Evolutionary conservation across 2,888 invertebrate genomes (phyloP), one percentile per base, ranked within the genome.

Genomic region (Acanthosepion lycidas): DNA sequence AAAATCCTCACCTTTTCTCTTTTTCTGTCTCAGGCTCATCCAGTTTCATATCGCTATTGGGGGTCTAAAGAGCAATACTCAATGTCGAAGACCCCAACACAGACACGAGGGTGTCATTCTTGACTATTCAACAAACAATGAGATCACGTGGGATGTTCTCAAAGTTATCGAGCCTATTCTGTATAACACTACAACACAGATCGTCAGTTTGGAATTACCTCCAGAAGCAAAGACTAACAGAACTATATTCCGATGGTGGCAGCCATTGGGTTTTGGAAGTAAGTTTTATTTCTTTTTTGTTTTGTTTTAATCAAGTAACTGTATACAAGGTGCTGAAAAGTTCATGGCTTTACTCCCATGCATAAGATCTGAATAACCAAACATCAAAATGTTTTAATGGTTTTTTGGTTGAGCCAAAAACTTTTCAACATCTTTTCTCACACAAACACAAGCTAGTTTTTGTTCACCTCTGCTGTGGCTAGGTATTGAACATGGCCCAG

Each of bases 201-300:
- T 96, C 53, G 96, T 97, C 12, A 96, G 96, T 42, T 94, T 97
- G 15, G 96, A 96, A 18, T 95, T 97, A 26, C 97, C 97, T 9
- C 95, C 95, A 9, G 96, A 96, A 33, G 97, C 97, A 23, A 97
- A 97, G 95, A 96, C 97, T 5, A 96, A 96, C 20, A 95, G 96
- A 18, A 97, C 97, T 9, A 96, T 96, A 59, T 97, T 97, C 95
- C 96, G 97, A 42, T 97, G 97, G 97, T 97, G 97, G 97, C 97
- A 97, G 95, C 97, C 97, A 20, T 95, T 97, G 15, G 96, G 96
- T n/a, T 95, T 96, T 94, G 97, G 97, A 96, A 97, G 97, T 97
- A 95, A 59, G 95, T 94, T 42, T 42, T 20, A 26, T 23, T 51
- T 93, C 53, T 28, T 51, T 51, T 92, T 92, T 51, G 3, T 51